Evolutionary conservation across 2,113 vertebrate genomes (phyloP).

Genomic region (Cephalopterus ornatus): DNA sequence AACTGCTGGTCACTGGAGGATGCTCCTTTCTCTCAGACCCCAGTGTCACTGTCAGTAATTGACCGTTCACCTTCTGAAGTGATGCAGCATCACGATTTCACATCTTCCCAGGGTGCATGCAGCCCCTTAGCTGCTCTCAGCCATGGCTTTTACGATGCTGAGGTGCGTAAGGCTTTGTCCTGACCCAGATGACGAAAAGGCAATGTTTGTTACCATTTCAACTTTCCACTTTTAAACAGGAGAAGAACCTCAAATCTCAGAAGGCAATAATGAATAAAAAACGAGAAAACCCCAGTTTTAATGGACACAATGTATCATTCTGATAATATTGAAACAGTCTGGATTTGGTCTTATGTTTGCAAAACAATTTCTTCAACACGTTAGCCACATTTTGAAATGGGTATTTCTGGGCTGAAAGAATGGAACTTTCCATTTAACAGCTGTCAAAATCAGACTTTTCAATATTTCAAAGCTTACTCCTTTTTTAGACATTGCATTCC

Average conservation of each 20-base stretch:
- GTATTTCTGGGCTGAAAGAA: neutral
- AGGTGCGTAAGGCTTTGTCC: neutral
- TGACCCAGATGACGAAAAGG: neutral
- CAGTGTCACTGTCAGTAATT: neutral
- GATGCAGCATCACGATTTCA: neutral
- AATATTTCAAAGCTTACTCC: conserved; percentile 14
- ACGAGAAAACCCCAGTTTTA: neutral
- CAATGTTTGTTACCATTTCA: neutral
- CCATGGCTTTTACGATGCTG: neutral
- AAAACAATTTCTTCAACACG: neutral
- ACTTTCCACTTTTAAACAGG: neutral
- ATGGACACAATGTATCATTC: neutral
- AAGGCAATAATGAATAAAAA: neutral
- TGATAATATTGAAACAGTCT: neutral
- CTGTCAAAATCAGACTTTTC: conserved; percentile 32
- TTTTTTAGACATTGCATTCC: neutral
- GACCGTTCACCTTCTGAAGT: neutral
- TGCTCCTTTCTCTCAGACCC: neutral
- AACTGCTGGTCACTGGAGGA: neutral
- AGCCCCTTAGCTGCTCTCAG: neutral
- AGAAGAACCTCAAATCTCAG: neutral
- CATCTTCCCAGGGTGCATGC: neutral
- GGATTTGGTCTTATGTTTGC: neutral
- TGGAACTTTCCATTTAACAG: neutral
- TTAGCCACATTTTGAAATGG: neutral